Percentiles rank a stretch among this genome's conserved stretches.
phyloP scores from a whole-genome alignment of 2,113 vertebrate genomes.

The Syngnathoides biaculeatus region DNA sequence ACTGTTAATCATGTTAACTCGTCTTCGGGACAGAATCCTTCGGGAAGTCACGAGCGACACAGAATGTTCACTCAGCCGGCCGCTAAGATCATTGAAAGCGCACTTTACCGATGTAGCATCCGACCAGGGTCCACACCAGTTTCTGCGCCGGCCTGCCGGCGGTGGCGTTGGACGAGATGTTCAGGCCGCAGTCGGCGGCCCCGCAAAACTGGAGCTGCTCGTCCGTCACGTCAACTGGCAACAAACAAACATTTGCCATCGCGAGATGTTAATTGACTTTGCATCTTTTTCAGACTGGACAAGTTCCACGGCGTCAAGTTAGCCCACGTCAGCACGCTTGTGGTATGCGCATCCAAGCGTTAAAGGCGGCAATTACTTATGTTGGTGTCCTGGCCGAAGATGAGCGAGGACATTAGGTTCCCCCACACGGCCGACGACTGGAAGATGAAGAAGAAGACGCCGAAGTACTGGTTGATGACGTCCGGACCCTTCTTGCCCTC shows the following conservation, averaged over 20 bases:
- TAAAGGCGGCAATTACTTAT: slow-evolving; percentile 70
- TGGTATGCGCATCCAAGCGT: not conserved
- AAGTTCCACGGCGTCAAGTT: no score
- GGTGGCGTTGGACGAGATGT: slow-evolving; percentile 35
- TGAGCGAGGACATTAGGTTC: slow-evolving; percentile 92
- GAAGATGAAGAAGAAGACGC: slow-evolving; percentile 92
- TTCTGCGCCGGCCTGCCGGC: slow-evolving; percentile 55
- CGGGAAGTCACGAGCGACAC: no score
- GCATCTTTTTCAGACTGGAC: not conserved
- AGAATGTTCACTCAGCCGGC: no score
- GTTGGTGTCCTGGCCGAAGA: slow-evolving; percentile 76
- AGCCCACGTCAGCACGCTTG: not conserved
- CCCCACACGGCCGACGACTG: slow-evolving; percentile 91
- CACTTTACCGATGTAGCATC: slow-evolving; percentile 85
- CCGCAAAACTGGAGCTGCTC: slow-evolving; percentile 78
- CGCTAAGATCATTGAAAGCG: not conserved
- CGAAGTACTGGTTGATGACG: slow-evolving; percentile 88
- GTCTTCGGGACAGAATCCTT: no score
- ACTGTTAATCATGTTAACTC: no score
- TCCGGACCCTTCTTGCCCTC: slow-evolving; percentile 73
- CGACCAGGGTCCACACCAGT: slow-evolving; percentile 82
- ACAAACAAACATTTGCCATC: not conserved
- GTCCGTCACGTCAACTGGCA: slow-evolving; percentile 68
- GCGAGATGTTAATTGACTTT: no score
- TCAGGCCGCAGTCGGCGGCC: slow-evolving; percentile 73